A percentile compares a stretch with the other conserved stretches of the same genome.
phyloP scores from a whole-genome alignment of 92 coral and sea anemone genomes.

The Parazoanthus atlanticus region DNA sequence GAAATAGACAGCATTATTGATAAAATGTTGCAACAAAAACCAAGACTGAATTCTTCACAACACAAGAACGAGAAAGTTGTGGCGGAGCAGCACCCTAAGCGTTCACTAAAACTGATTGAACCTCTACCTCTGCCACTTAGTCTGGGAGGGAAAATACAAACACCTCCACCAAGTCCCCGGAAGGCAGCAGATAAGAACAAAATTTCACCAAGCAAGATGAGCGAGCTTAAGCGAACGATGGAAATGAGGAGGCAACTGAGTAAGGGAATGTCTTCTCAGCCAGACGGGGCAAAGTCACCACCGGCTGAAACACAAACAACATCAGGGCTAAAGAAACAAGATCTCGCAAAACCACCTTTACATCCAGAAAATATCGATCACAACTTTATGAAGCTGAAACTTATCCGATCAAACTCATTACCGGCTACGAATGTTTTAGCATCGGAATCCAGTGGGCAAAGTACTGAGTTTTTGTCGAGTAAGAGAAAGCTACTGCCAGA shows the following conservation, averaged over 20 bases:
- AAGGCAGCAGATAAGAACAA: constrained; percentile 1
- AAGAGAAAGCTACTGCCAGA: neutral
- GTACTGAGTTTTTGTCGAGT: neutral
- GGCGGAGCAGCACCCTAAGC: neutral
- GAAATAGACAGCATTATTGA: constrained; percentile 23
- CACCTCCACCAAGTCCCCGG: constrained; percentile 10
- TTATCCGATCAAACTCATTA: neutral
- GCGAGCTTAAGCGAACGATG: constrained; percentile 25
- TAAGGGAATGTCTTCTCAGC: neutral
- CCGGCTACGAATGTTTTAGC: neutral
- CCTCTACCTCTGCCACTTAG: constrained; percentile 24
- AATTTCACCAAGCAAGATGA: constrained; percentile 16
- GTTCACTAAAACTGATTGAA: constrained; percentile 9
- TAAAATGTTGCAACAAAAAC: constrained; percentile 6
- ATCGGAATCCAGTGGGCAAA: neutral
- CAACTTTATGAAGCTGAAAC: neutral
- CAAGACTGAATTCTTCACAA: neutral
- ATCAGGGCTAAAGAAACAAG: neutral
- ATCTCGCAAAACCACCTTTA: neutral
- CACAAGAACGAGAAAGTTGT: neutral
- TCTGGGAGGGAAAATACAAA: neutral
- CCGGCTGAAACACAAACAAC: neutral
- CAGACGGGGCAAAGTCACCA: neutral
- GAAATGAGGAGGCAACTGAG: constrained; percentile 16
- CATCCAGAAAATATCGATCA: neutral